Conservation (phyloP, 2,113 vertebrate species). For the Crotalus helleri region DNA sequence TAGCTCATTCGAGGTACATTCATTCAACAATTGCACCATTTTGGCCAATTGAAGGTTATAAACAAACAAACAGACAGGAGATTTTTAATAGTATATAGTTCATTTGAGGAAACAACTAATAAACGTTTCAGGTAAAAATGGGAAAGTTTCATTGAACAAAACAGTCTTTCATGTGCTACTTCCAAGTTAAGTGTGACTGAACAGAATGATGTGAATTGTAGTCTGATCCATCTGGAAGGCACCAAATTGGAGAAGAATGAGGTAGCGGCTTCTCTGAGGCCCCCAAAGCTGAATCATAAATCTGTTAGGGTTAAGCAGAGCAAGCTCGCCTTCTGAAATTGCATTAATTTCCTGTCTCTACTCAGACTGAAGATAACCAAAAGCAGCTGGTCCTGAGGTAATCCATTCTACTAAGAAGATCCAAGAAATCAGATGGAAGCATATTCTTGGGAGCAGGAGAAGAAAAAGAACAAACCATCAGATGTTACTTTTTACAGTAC, state of each 20-base stretch:
- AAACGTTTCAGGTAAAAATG: background rate
- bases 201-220: background rate
- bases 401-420: slow-evolving; percentile 7
- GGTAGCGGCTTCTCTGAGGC: background rate
- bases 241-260: background rate
- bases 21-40: background rate
- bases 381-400: background rate
- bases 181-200: background rate
- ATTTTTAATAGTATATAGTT: background rate
- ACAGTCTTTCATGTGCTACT: background rate
- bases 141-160: background rate
- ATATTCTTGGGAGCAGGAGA: background rate
- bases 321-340: slow-evolving; percentile 1
- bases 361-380: slow-evolving; percentile 2
- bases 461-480: slow-evolving; percentile 10
- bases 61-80: background rate
- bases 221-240: background rate
- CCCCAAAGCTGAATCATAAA: slow-evolving; percentile 5
- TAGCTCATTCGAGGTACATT: background rate
- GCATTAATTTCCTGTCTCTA: background rate
- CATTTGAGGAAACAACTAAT: background rate
- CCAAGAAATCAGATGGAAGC: background rate
- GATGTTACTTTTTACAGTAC: background rate
- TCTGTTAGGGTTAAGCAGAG: background rate
- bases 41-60: background rate